Conservation (phyloP, 35 echinoderm and acorn worm species). For the Holothuria glaberrima region DNA sequence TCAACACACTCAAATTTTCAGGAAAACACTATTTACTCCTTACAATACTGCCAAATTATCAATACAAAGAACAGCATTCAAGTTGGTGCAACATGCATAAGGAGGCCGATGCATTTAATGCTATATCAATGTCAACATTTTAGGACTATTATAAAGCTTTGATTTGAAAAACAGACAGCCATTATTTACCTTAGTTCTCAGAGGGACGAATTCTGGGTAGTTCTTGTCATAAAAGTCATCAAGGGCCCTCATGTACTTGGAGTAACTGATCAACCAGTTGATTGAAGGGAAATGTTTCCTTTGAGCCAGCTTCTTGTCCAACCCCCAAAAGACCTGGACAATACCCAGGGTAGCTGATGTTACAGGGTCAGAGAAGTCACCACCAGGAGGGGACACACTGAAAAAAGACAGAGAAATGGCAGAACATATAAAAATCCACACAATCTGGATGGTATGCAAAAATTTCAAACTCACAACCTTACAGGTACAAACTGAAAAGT, state of each 20-base stretch:
- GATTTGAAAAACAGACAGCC: not conserved
- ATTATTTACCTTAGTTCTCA: slow-evolving; percentile 87
- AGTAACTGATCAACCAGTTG: slow-evolving; percentile 99
- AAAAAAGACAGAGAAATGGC: not conserved
- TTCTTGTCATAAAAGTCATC: slow-evolving; percentile 99
- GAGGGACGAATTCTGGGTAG: slow-evolving; percentile 95
- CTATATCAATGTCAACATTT: too few species aligned
- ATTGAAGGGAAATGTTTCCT: slow-evolving; percentile 99
- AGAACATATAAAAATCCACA: too few species aligned
- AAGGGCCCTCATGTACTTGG: slow-evolving; percentile 90
- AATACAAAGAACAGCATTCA: too few species aligned
- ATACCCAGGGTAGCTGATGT: slow-evolving; percentile 98
- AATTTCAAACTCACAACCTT: not conserved
- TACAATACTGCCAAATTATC: too few species aligned
- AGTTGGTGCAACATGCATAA: too few species aligned
- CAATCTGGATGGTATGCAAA: not conserved
- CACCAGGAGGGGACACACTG: slow-evolving; percentile 96
- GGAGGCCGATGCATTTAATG: too few species aligned
- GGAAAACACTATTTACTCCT: too few species aligned
- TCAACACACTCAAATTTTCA: too few species aligned
- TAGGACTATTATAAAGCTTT: too few species aligned
- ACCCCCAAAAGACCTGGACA: slow-evolving; percentile 99
- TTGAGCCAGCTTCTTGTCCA: slow-evolving; percentile 99
- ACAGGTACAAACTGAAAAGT: not conserved
- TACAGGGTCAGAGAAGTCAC: slow-evolving; percentile 98